These are phyloP conservation scores for Exephanes ischioxanthus DNA, from an alignment of 2,888 invertebrate species.

Conservation along the genomic window DNA sequence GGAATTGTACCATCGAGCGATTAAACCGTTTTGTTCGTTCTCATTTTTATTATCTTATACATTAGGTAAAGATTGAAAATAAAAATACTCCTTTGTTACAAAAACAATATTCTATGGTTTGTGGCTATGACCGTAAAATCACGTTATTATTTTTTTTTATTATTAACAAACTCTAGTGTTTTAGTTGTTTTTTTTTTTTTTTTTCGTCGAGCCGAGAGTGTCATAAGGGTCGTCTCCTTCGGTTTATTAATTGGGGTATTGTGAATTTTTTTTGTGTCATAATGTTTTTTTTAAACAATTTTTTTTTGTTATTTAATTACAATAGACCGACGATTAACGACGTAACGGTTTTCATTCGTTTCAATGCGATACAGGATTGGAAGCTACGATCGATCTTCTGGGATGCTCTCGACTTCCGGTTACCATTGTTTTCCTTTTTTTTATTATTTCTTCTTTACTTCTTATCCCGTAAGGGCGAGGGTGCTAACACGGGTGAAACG, in stretches of 20 bases:
- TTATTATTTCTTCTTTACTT: conserved; percentile 17
- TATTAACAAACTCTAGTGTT: conserved; percentile 68
- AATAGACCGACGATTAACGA: conserved; percentile 60
- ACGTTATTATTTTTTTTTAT: conserved; percentile 66
- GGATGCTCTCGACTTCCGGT: conserved; percentile 30
- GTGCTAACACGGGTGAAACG: conserved; percentile 13
- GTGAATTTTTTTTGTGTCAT: conserved; percentile 26
- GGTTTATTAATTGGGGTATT: conserved; percentile 54
- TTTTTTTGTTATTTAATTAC: conserved; percentile 57
- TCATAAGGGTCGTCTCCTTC: conserved; percentile 50
- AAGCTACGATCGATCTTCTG: conserved; percentile 53
- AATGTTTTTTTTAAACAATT: conserved; percentile 17
- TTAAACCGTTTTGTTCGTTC: conserved; percentile 50
- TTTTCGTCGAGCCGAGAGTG: conserved; percentile 62
- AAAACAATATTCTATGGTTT: conserved; percentile 76
- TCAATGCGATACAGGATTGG: conserved; percentile 73
- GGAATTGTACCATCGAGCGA: neutral
- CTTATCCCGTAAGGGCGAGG: conserved; percentile 12
- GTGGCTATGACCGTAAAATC: conserved; percentile 69
- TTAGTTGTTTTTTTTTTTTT: conserved; percentile 62
- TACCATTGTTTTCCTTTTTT: conserved; percentile 9
- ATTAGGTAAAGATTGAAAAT: conserved; percentile 79
- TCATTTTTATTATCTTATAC: conserved; percentile 77
- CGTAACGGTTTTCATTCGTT: conserved; percentile 61
- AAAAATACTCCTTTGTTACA: conserved; percentile 80